A percentile compares a stretch with the other conserved stretches of the same genome.
These are phyloP conservation scores for Pachyseris speciosa DNA, from an alignment of 64 coral and sea anemone genomes.

Conservation along the genomic window DNA sequence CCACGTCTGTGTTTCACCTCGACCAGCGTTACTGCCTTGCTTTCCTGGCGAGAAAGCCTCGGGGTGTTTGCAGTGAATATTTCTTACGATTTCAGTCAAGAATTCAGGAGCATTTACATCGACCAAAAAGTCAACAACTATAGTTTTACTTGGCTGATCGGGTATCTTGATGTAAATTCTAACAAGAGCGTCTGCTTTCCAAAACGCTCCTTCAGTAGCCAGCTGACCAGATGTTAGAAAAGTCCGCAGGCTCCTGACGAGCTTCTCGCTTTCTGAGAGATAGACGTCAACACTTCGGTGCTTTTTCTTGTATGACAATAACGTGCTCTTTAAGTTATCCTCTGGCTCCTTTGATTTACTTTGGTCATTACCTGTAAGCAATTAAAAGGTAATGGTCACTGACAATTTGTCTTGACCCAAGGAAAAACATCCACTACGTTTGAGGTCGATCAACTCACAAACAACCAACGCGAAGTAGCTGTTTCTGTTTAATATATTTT, in stretches of 20 bases:
- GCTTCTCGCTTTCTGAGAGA: conserved; percentile 40
- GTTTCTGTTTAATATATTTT: too few species aligned
- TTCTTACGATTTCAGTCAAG: conserved; percentile 5
- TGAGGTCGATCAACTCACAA: too few species aligned
- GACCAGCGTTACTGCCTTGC: too few species aligned
- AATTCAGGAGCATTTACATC: conserved; percentile 23
- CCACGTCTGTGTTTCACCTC: neutral
- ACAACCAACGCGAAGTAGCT: too few species aligned
- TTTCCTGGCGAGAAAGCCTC: neutral
- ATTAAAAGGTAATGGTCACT: neutral
- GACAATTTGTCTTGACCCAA: too few species aligned
- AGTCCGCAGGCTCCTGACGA: conserved; percentile 19
- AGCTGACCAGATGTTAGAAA: neutral
- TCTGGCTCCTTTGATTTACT: conserved; percentile 20
- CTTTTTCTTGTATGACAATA: conserved; percentile 47
- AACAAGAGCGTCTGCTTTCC: conserved; percentile 26
- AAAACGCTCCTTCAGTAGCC: conserved; percentile 14
- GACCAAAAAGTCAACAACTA: conserved; percentile 24
- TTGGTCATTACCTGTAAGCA: neutral
- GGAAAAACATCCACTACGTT: too few species aligned
- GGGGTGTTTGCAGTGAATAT: neutral
- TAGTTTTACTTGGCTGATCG: neutral
- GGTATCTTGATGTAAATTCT: conserved; percentile 1
- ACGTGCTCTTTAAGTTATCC: conserved; percentile 2
- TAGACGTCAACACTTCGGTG: conserved; percentile 35